phyloP scores from a whole-genome alignment of 2,888 invertebrate species.

The Clostera curtula region DNA sequence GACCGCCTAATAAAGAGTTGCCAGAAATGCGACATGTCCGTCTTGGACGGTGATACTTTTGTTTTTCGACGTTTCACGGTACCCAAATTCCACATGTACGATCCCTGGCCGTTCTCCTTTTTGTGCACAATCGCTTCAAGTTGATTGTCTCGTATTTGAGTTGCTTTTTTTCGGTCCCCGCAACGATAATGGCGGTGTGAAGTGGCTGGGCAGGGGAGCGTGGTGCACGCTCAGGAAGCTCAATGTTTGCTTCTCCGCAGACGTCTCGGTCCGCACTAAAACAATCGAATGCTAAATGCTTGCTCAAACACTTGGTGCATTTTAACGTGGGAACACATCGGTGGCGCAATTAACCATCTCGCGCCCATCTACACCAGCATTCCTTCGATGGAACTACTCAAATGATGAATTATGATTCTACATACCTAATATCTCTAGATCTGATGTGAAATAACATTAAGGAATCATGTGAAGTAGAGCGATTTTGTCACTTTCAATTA shows the following conservation, averaged over 20 bases:
- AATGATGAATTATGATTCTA: conserved; percentile 2
- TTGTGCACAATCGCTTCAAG: conserved; percentile 10
- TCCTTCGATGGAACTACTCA: conserved; percentile 21
- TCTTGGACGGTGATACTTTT: conserved; percentile 34
- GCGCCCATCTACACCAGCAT: conserved; percentile 40
- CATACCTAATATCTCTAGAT: too few species aligned
- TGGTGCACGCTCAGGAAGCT: conserved; percentile 43
- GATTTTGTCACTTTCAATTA: too few species aligned
- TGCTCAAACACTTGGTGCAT: conserved; percentile 66
- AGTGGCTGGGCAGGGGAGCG: conserved; percentile 14
- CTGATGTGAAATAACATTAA: too few species aligned
- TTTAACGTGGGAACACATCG: conserved; percentile 69
- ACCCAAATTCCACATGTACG: conserved; percentile 19
- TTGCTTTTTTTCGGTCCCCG: conserved; percentile 13
- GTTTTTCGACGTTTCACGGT: conserved; percentile 37
- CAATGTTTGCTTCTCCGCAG: conserved; percentile 61
- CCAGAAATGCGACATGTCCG: conserved; percentile 44
- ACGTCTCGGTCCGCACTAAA: conserved; percentile 69
- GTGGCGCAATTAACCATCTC: conserved; percentile 63
- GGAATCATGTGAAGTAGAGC: too few species aligned
- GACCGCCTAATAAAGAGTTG: conserved; percentile 61
- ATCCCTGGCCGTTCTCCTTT: conserved; percentile 4
- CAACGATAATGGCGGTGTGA: conserved; percentile 10
- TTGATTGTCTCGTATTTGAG: conserved; percentile 15
- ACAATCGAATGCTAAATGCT: conserved; percentile 73